A percentile compares a stretch with the other conserved stretches of the same genome.
Evolutionary conservation across 1,140 invertebrate species (phyloP).

Genomic region (Pachypeltis micranthus): DNA sequence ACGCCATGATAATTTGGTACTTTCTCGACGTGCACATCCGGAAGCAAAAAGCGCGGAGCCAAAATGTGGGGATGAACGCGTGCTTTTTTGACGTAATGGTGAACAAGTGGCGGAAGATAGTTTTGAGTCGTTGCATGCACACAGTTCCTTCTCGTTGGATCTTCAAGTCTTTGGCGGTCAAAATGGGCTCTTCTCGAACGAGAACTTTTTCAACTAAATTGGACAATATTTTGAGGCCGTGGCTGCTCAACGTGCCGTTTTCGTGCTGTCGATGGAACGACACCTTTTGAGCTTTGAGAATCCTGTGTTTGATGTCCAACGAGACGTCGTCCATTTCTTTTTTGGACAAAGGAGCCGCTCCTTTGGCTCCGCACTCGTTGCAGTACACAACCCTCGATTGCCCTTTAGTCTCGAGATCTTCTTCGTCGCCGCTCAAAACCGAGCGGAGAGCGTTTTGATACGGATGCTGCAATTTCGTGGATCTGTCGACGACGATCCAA

Average conservation of each 20-base stretch:
- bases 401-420: background rate
- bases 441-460: background rate
- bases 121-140: slow-evolving; percentile 1
- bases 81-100: slow-evolving; percentile 10
- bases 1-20: slow-evolving; percentile 9
- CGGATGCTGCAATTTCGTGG: slow-evolving; percentile 3
- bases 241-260: slow-evolving; percentile 2
- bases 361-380: slow-evolving; percentile 2
- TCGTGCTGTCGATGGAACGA: slow-evolving; percentile 3
- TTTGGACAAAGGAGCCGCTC: background rate
- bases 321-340: slow-evolving; percentile 10
- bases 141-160: background rate
- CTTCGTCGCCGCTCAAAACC: background rate
- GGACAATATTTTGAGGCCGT: background rate
- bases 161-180: background rate
- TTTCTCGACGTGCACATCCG: slow-evolving; percentile 7
- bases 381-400: background rate
- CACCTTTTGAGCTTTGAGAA: slow-evolving; percentile 4
- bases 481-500: slow-evolving; percentile 4
- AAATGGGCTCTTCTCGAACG: background rate
- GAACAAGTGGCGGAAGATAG: background rate
- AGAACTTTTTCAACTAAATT: slow-evolving; percentile 7
- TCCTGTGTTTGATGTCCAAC: slow-evolving; percentile 1
- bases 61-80: slow-evolving; percentile 6
- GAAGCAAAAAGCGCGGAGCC: slow-evolving; percentile 7